Base-by-base conservation (phyloP, 2,888 invertebrate genomes). In the Brassicogethes aeneus region DNA sequence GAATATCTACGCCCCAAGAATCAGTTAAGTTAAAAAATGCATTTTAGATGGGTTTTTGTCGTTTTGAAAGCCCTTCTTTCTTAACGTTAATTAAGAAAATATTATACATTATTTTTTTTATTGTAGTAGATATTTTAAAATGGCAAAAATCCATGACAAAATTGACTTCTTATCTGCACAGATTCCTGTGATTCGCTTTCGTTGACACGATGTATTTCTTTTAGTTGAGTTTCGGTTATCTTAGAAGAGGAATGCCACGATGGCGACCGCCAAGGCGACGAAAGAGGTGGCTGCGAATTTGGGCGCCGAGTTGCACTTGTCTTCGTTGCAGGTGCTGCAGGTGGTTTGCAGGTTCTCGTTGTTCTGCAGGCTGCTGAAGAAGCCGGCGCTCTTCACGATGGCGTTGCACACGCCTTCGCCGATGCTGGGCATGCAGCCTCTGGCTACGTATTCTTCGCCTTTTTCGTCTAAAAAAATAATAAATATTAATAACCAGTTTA, bases 301-400 rank as follows among this genome's bases (percentile, higher is more conserved):
- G 39, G 38, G 44, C 15, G 63, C 61, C 2, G 63, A 60, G 39
- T 65, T 65, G 43, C 65, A 65, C 40, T 62, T 60, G 40, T 65
- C 65, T 3, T 52, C 51, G 32, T 60, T 56, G 50, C 65, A 65
- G 17, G 59, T 57, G 39, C 45, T 53, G 46, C 65, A 65, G 12
- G 49, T 39, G n/a, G 53, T 34, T 0, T 54, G 40, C 1, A 50
- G 41, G 36, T 53, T 50, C 31, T 49, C 43, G 23, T 52, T 51
- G 12, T 43, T 41, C 3, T 36, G 34, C 3, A 35, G 38, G 2
- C 41, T 7, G 2, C 41, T 10, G 32, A 48, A 44, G 38, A 56
- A 52, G 8, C 59, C 56, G 12, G 61, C 17, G 15, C 56, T 38
- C 36, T 53, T 51, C 2, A 59, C 62, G 16, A 62, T 45, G 12